Evolutionary conservation across 1,140 invertebrate genomes (phyloP).

Genomic region (Drosophila leontia): DNA sequence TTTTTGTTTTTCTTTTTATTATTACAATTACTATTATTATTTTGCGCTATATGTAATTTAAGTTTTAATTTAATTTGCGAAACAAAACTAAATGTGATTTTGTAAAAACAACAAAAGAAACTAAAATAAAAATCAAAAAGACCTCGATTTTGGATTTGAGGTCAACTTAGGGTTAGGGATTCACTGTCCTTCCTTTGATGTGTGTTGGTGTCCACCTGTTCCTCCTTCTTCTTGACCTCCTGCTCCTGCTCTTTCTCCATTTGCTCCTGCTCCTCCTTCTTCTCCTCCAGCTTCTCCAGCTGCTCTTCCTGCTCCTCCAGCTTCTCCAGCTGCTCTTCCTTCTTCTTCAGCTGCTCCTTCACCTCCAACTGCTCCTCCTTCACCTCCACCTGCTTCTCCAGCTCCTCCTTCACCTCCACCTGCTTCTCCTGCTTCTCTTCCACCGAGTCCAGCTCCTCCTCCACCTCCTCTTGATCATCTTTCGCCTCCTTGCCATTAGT

Average conservation of each 20-base stretch:
- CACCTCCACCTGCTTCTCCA: neutral
- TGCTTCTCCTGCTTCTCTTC: neutral
- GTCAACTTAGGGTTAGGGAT: slow-evolving; percentile 14
- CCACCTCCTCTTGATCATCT: neutral
- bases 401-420: neutral
- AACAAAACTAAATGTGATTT: slow-evolving; percentile 68
- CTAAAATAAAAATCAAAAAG: slow-evolving; percentile 64
- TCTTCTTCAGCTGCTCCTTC: too few species aligned
- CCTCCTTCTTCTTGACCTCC: too few species aligned
- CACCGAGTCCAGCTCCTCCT: neutral
- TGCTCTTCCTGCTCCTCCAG: neutral
- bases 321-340: neutral
- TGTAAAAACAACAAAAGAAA: slow-evolving; percentile 62
- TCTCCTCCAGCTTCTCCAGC: neutral
- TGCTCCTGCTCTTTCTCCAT: too few species aligned
- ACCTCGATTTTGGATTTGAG: slow-evolving; percentile 22
- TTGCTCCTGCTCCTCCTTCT: too few species aligned
- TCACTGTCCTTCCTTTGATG: too few species aligned
- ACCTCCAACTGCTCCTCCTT: neutral
- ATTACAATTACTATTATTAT: slow-evolving; percentile 11
- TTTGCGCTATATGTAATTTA: slow-evolving; percentile 51
- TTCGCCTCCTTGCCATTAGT: slow-evolving; percentile 14
- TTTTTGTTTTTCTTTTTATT: slow-evolving; percentile 7
- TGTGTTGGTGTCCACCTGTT: too few species aligned
- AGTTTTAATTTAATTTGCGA: slow-evolving; percentile 62